Base-by-base conservation (phyloP, 2,113 vertebrate species). In the Phasianus colchicus region DNA sequence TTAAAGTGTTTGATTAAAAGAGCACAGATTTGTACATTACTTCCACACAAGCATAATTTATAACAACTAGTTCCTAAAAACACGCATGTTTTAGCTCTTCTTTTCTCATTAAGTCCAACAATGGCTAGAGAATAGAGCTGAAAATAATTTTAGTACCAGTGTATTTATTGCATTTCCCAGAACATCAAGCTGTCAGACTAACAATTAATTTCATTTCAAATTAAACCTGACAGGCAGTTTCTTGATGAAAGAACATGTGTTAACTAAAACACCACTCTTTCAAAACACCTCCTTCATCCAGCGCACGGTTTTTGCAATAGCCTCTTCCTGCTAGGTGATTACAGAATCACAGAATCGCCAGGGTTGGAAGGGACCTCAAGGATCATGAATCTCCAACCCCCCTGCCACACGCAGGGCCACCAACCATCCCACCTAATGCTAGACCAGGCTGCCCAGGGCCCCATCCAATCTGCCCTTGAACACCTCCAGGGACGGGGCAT, bases 171-270 rank as follows among this genome's bases (percentile, higher is more conserved):
- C 0, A 1, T 86, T 95, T 94, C 85, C 75, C 69, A 69, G 83
- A 52, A 69, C 67, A 90, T 89, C 93, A 87, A 93, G 69, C 61
- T 96, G 95, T 95, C 96, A 96, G 45, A 65, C 48, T 58, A 94
- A 93, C 95, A 93, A 85, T 96, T 94, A 92, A 93, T 93, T 94
- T 96, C 71, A 83, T 87, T 82, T 91, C 92, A 97, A 97, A 98
- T 96, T 96, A 96, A 95, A 96, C 93, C 69, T 95, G 98, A 98
- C 98, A 98, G 95, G 96, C 96, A 90, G 85, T 97, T 97, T 93
- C 98, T 93, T 70, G 97, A 97, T 95, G 95, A 97, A 88, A 93
- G 91, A 96, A 97, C 97, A 95, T 42, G 87, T 96, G 96, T 95
- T 97, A 97, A 97, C 84, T 65, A 87, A 95, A 88, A 75, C 78